These are phyloP conservation scores for zebrafish (Danio rerio) DNA, from an alignment of 2,113 vertebrate species.

Conservation along the genomic window GRCz12tu NC_133177.1:42215001-42215500, in stretches of 20 bases:
- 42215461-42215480: not conserved
- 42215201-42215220: not conserved
- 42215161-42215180: conserved; percentile 16
- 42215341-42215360: conserved; percentile 36
- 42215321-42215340: conserved; percentile 28
- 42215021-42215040: conserved; percentile 35
- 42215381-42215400: conserved; percentile 26
- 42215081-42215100: conserved; percentile 3
- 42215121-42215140: conserved; percentile 3
- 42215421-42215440: conserved; percentile 32
- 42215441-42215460: conserved; percentile 22
- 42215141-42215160: conserved; percentile 23
- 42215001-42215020: conserved; percentile 19
- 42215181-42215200: conserved; percentile 12
- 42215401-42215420: conserved; percentile 3
- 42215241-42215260: conserved; percentile 41
- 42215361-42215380: conserved; percentile 43
- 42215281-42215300: conserved; percentile 39
- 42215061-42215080: conserved; percentile 5
- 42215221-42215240: conserved; percentile 40
- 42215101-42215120: not conserved
- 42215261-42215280: not conserved
- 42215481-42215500: conserved; percentile 6
- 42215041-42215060: conserved; percentile 40
- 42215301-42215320: conserved; percentile 21